Conservation (phyloP, 2,888 invertebrate genomes). For the Nomada flava region DNA sequence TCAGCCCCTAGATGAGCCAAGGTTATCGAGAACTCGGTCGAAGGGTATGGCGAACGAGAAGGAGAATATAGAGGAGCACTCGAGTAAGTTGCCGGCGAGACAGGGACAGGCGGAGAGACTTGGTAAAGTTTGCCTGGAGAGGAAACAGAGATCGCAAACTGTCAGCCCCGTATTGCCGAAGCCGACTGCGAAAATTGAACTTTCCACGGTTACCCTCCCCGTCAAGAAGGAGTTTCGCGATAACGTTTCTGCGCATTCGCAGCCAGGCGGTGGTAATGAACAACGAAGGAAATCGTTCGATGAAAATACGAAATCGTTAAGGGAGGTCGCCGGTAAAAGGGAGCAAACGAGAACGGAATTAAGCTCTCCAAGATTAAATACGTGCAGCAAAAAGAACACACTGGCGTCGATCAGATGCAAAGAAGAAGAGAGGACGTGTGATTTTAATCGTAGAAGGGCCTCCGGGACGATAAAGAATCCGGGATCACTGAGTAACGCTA, state of each 20-base stretch:
- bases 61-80: not conserved
- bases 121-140: constrained; percentile 17
- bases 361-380: not conserved
- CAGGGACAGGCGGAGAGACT: not conserved
- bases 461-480: not conserved
- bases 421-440: constrained; percentile 8
- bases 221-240: not conserved
- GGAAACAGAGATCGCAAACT: constrained; percentile 25
- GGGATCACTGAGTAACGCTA: not conserved
- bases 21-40: constrained; percentile 6
- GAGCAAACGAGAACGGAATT: not conserved
- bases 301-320: not conserved
- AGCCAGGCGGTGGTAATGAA: not conserved
- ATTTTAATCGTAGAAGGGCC: not conserved
- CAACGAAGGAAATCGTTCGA: not conserved
- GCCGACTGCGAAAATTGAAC: constrained; percentile 19
- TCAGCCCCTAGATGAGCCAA: not conserved
- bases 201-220: not conserved
- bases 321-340: not conserved
- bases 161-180: constrained; percentile 4
- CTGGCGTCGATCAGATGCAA: not conserved
- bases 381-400: not conserved
- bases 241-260: not conserved
- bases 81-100: not conserved
- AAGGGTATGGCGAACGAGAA: not conserved